phyloP scores from a whole-genome alignment of 1,140 invertebrate genomes.

The Drosophila cardini region DNA sequence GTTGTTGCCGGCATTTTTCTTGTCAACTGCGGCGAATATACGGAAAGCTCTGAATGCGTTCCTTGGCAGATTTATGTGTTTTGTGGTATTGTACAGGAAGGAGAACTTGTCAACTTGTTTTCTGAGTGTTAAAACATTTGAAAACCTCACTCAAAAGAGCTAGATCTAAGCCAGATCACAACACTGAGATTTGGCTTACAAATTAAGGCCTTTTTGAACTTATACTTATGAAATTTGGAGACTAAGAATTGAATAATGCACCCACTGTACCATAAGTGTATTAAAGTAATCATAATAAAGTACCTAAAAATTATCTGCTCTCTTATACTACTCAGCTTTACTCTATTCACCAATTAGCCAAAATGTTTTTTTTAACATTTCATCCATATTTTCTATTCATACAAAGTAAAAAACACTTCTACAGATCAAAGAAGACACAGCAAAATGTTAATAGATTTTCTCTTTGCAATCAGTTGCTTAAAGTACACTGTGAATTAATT shows the following conservation, averaged over 20 bases:
- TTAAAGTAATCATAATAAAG: no score
- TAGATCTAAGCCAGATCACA: conserved; percentile 4
- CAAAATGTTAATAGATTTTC: conserved; percentile 76
- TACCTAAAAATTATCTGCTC: no score
- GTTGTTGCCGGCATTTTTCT: conserved; percentile 53
- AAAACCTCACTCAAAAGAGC: neutral
- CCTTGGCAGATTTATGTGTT: neutral
- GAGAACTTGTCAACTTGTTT: conserved; percentile 9
- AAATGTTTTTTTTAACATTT: no score
- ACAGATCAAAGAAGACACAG: conserved; percentile 58
- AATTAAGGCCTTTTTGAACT: no score
- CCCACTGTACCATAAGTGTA: no score
- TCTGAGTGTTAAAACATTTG: conserved; percentile 26
- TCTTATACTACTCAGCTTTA: no score
- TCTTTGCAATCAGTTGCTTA: conserved; percentile 27
- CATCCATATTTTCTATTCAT: no score
- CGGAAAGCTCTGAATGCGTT: neutral
- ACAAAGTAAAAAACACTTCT: conserved; percentile 45
- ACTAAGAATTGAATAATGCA: no score
- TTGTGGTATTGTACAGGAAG: conserved; percentile 2
- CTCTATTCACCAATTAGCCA: no score
- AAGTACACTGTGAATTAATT: neutral
- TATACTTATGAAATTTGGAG: no score
- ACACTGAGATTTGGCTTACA: neutral
- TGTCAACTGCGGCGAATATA: conserved; percentile 19